Evolutionary conservation across 1,140 invertebrate genomes (phyloP), one percentile per base, ranked within the genome.

Genomic region (Diorhabda sublineata): DNA sequence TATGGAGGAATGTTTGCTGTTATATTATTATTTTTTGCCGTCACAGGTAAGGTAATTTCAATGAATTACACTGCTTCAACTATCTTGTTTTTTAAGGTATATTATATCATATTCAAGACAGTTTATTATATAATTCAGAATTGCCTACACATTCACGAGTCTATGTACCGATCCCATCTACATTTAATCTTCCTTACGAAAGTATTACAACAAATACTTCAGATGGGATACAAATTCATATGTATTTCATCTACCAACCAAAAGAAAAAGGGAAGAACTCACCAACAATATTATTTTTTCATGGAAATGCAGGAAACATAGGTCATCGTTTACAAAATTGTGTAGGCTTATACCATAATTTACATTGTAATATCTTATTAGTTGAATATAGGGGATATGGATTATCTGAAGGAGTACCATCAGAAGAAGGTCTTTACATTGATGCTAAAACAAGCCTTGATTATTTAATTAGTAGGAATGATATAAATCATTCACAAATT

Each of bases 281-380:
- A 61, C 92, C 93, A 2, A 97, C 95, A 2, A 82, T 98, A 73
- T 81, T 98, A 11, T 97, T 93, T 83, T 89, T 98, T 62, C 96
- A 98, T 85, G 96, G 96, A 5, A 98, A 98, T 89, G 95, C 96
- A 69, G 96, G 96, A 11, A 98, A 98, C 80, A 94, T 98, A 85
- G 96, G 95, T 1, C 95, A 97, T 80, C 89, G 92, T 70, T 82
- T 95, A 68, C 86, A 90, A 71, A 94, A 94, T 82, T 88, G 87
- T 45, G 86, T 86, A 74, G 92, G 91, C 6, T 82, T 98, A 42
- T 95, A 92, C 83, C 86, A 91, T 76, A 88, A 89, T 78, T 81
- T 95, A 45, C 86, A 89, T 68, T 93, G 91, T 71, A 98, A 98
- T 81, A 86, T 98, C 71, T 81, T 98, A 43, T 87, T 97, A 85